A percentile compares a stretch with the other conserved stretches of the same genome.
Conservation (phyloP, 2,113 vertebrate genomes). For the Pyxicephalus adspersus region DNA sequence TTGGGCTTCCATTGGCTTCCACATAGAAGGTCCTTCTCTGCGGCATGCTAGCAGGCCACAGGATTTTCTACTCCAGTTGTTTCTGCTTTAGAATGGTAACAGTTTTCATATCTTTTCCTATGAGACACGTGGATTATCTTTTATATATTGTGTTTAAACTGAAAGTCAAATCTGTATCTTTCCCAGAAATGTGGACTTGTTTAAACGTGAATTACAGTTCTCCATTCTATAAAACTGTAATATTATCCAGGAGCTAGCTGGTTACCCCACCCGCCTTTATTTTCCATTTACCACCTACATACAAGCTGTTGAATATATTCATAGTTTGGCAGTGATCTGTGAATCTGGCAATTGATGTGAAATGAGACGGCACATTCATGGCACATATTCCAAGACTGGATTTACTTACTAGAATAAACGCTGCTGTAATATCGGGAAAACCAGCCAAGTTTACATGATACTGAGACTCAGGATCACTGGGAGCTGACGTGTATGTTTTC, state of each 20-base stretch:
- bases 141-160: no score
- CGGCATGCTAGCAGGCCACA: no score
- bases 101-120: no score
- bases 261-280: slow-evolving; percentile 2
- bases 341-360: background rate
- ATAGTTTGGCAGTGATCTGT: slow-evolving; percentile 19
- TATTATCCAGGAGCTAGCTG: background rate
- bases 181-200: no score
- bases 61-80: no score
- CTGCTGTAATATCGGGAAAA: slow-evolving; percentile 25
- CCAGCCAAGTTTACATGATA: slow-evolving; percentile 50
- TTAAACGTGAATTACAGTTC: no score
- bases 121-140: no score
- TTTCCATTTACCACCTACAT: slow-evolving; percentile 56
- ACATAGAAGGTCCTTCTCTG: no score
- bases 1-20: no score
- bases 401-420: slow-evolving; percentile 36
- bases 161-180: no score
- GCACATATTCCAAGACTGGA: slow-evolving; percentile 40
- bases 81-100: no score
- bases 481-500: slow-evolving; percentile 44
- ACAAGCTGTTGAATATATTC: slow-evolving; percentile 42
- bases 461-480: slow-evolving; percentile 26
- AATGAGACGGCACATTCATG: slow-evolving; percentile 21
- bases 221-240: background rate